These are phyloP conservation scores for Chionoecetes opilio DNA, from an alignment of 1,140 invertebrate species.

Conservation along the genomic window DNA sequence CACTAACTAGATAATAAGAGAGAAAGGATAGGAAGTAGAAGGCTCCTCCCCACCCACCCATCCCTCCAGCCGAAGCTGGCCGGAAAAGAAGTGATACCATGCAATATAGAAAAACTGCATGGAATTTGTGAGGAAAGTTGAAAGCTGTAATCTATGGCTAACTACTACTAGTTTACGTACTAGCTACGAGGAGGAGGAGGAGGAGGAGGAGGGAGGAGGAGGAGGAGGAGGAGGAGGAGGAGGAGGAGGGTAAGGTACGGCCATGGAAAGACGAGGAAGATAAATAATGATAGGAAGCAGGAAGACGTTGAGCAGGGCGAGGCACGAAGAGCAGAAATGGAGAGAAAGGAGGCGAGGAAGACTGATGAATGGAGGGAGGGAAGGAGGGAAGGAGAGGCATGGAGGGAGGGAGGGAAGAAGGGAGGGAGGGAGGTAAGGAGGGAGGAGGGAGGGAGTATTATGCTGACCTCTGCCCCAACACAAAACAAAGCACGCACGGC, in stretches of 20 bases:
- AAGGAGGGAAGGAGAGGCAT: no score
- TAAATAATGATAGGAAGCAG: not conserved
- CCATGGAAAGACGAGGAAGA: not conserved
- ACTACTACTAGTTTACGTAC: no score
- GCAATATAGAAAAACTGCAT: no score
- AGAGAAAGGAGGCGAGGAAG: not conserved
- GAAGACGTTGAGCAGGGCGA: not conserved
- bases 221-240: not conserved
- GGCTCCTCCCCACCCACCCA: no score
- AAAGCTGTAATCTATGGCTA: no score
- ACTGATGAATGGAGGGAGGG: not conserved
- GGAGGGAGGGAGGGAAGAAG: not conserved
- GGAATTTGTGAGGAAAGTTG: no score
- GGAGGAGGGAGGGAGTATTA: not conserved
- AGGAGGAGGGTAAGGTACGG: not conserved
- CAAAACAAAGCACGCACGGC: slow-evolving; percentile 14
- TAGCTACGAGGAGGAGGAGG: not conserved
- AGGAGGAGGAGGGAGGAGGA: not conserved
- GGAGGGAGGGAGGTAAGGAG: not conserved
- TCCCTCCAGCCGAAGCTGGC: no score
- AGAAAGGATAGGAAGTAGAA: no score
- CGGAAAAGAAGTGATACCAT: no score
- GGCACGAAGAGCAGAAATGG: not conserved
- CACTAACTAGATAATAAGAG: no score
- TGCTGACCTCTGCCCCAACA: slow-evolving; percentile 4